A percentile compares a stretch with the other conserved stretches of the same genome.
Evolutionary conservation across 2,888 invertebrate genomes (phyloP).

Genomic region (Lithophane ornitopus): DNA sequence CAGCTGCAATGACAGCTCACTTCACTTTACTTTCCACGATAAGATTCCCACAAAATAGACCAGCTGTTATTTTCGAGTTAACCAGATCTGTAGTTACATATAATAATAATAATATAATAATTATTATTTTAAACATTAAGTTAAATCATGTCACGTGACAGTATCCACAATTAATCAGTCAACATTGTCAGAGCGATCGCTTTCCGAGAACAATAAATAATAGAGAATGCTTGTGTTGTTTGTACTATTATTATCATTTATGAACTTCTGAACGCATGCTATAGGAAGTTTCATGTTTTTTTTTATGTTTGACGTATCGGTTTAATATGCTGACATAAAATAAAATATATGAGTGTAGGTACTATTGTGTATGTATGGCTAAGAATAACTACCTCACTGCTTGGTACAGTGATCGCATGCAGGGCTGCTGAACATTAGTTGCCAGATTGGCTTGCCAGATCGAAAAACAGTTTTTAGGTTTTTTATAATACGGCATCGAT

Average conservation of each 20-base stretch:
- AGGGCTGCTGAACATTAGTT: not conserved
- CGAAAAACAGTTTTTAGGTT: no score
- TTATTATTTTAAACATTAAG: constrained; percentile 14
- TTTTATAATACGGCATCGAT: not conserved
- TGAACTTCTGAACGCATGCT: constrained; percentile 7
- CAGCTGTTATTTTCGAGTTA: not conserved
- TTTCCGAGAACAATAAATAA: constrained; percentile 18
- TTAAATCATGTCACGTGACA: not conserved
- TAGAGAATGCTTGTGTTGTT: constrained; percentile 15
- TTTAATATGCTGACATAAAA: not conserved
- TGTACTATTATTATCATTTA: constrained; percentile 29
- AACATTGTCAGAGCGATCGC: constrained; percentile 14
- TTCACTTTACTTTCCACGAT: not conserved
- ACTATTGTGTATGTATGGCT: not conserved
- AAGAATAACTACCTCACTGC: not conserved
- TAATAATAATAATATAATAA: not conserved
- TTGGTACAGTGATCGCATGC: not conserved
- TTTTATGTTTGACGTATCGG: not conserved
- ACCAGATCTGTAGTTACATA: not conserved
- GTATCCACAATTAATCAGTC: constrained; percentile 25
- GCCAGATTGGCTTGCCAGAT: not conserved
- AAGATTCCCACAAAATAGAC: no score
- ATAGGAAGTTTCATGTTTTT: not conserved
- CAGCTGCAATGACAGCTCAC: not conserved
- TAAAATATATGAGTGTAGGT: not conserved